Conservation (phyloP, 2,113 vertebrate genomes). For the Pterophyllum scalare region DNA sequence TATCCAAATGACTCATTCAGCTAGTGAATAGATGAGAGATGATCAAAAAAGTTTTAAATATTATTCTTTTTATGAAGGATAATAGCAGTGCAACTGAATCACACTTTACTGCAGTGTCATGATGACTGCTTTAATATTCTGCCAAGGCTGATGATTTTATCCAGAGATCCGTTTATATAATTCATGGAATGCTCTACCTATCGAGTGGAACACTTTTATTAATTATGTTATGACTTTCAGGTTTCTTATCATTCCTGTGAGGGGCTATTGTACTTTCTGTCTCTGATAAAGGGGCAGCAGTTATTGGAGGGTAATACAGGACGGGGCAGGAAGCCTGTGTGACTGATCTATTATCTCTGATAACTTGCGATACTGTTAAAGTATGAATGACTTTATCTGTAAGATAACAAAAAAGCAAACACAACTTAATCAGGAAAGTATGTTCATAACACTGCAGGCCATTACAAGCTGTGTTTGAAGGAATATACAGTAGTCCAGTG, state of each 20-base stretch:
- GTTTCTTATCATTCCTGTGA: not conserved
- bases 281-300: constrained; percentile 16
- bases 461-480: not conserved
- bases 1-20: not conserved
- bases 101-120: not conserved
- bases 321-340: not conserved
- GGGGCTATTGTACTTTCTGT: constrained; percentile 29
- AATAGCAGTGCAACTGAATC: not conserved
- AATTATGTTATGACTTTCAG: not conserved
- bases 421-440: not conserved
- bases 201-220: not conserved
- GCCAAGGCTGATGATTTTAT: not conserved
- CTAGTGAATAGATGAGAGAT: not conserved
- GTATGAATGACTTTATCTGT: constrained; percentile 10
- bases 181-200: not conserved
- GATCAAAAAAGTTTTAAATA: not conserved
- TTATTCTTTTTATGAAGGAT: not conserved
- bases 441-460: not conserved
- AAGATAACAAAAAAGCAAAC: constrained; percentile 22
- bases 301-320: constrained; percentile 4
- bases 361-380: constrained; percentile 18
- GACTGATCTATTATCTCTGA: constrained; percentile 4
- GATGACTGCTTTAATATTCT: not conserved
- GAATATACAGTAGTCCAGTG: not conserved
- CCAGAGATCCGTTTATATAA: not conserved